Percentiles rank a stretch among this genome's conserved stretches.
These are phyloP conservation scores for Bombus picipes DNA, from an alignment of 1,140 invertebrate genomes.

Conservation along the genomic window DNA sequence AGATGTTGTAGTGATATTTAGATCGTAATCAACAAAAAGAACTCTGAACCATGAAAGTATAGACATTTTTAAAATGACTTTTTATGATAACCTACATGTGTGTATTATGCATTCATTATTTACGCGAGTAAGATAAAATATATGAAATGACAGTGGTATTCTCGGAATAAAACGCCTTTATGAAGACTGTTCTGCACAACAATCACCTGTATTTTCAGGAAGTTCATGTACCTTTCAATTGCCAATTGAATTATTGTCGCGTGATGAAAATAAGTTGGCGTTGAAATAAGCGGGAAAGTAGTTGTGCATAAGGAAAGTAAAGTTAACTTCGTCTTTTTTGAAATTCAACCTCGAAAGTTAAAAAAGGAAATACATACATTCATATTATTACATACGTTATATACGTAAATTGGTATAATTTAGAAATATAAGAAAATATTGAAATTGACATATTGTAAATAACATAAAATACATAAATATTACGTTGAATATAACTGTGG, in stretches of 20 bases:
- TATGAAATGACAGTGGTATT: background rate
- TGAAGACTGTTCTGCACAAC: background rate
- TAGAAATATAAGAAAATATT: background rate
- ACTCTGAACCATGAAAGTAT: no score
- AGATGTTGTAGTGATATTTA: no score
- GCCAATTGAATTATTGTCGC: slow-evolving; percentile 8
- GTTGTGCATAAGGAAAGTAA: slow-evolving; percentile 11
- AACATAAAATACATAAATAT: background rate
- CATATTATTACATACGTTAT: background rate
- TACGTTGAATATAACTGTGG: no score
- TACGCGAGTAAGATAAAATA: background rate
- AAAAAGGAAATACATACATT: background rate
- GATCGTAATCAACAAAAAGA: no score
- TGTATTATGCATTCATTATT: background rate
- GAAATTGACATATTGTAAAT: no score
- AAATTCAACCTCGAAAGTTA: background rate
- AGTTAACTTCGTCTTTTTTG: background rate
- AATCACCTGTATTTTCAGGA: background rate
- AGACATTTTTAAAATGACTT: background rate
- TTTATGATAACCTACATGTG: background rate
- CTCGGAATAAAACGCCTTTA: background rate
- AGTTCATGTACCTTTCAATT: background rate
- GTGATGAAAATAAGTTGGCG: slow-evolving; percentile 1
- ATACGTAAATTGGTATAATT: background rate
- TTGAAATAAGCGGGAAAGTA: slow-evolving; percentile 50